Evolutionary conservation across 2,888 invertebrate genomes (phyloP).

Genomic region (Prosopocoilus inquinatus): DNA sequence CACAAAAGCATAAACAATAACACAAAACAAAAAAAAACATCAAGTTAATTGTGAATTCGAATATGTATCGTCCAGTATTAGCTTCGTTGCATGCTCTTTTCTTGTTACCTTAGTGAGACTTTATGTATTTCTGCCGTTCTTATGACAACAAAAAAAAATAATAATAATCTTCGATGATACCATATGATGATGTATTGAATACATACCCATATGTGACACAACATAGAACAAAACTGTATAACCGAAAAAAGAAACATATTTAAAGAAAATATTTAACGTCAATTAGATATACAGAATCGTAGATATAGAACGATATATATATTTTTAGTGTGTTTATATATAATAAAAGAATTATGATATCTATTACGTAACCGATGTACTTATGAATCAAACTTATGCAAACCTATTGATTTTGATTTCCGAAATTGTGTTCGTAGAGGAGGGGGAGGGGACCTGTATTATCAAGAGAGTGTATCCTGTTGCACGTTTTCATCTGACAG

Average conservation of each 20-base stretch:
- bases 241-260: background rate
- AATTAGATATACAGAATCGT: slow-evolving; percentile 5
- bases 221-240: background rate
- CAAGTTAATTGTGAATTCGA: too few species aligned
- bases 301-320: slow-evolving; percentile 6
- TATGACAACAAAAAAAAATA: too few species aligned
- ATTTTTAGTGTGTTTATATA: slow-evolving; percentile 9
- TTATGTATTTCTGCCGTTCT: too few species aligned
- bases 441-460: slow-evolving; percentile 1
- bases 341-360: background rate
- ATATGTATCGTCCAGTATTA: too few species aligned
- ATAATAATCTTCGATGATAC: too few species aligned
- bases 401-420: background rate
- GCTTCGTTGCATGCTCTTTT: too few species aligned
- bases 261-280: slow-evolving; percentile 3
- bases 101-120: too few species aligned
- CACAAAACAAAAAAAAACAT: too few species aligned
- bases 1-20: too few species aligned
- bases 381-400: slow-evolving; percentile 9
- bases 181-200: too few species aligned
- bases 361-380: slow-evolving; percentile 5
- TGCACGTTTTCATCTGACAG: background rate
- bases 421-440: background rate
- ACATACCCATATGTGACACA: background rate
- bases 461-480: background rate